Base-by-base conservation (phyloP, 2,888 invertebrate genomes). In the Ditula angustiorana region DNA sequence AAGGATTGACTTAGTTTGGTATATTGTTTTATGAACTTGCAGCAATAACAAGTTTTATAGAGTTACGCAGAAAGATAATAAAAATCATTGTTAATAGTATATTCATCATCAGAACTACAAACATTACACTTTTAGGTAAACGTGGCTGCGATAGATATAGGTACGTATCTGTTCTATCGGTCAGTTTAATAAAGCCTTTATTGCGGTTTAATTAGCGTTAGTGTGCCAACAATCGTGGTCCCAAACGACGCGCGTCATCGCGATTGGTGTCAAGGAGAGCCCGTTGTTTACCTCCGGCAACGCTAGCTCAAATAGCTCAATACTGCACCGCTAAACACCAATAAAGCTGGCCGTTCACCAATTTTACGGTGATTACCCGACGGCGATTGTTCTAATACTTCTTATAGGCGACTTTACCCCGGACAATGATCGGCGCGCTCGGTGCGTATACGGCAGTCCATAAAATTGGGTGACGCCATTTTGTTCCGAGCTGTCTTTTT, bases 401-500 rank as follows among this genome's bases (percentile, higher is more conserved):
- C 41, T 41, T 41, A 10, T 41, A 67, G 61, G 50, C 70, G 67
- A 70, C 71, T 72, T 71, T 70, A 63, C 69, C 74, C 41, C 66
- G 76, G 83, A 87, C 85, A 86, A 86, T 86, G 83, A 83, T 80
- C 73, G 78, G 78, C 73, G 74, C 74, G 78, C 80, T 81, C 78
- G 80, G 79, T 78, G 74, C 74, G 79, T 72, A 69, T 70, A 75
- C 69, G 74, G 71, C 79, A 85, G 83, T 86, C 81, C 85, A 87
- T 90, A 91, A 90, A 90, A 73, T 69, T 75, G 81, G 86, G 88
- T 88, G 90, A 89, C 90, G 87, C 79, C 78, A 86, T 87, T 88
- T 91, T 90, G 90, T 90, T 89, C 84, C 78, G 77, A 86, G 77
- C 81, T 81, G 81, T 77, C 77, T 85, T 90, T 91, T 92, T 92